Percentiles rank a stretch among this genome's conserved stretches.
Conservation (phyloP, 2,888 invertebrate genomes). For the Formica aserva region DNA sequence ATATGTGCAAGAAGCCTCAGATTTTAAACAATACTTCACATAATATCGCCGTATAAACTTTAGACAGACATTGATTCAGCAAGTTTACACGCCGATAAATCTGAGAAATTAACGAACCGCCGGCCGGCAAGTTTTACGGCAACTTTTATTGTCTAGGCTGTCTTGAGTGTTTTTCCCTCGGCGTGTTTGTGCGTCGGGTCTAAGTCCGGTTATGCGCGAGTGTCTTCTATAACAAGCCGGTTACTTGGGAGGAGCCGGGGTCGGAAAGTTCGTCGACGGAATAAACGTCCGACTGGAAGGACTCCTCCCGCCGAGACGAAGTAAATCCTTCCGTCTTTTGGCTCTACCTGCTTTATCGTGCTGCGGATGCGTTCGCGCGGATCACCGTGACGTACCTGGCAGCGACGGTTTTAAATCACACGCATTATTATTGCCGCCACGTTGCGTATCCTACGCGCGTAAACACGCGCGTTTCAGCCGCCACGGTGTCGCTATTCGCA, state of each 20-base stretch:
- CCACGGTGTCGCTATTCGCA: conserved; percentile 5
- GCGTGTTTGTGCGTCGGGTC: conserved; percentile 6
- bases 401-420: conserved; percentile 78
- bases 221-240: conserved; percentile 52
- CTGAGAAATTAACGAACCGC: conserved; percentile 71
- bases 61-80: conserved; percentile 67
- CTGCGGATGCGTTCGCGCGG: conserved; percentile 34
- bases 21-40: conserved; percentile 41
- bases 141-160: conserved; percentile 71
- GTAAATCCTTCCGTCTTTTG: conserved; percentile 63
- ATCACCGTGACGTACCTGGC: conserved; percentile 55
- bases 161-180: conserved; percentile 44
- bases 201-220: conserved; percentile 34
- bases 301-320: conserved; percentile 51
- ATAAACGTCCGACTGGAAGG: conserved; percentile 68
- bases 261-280: conserved; percentile 54
- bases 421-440: conserved; percentile 76
- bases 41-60: conserved; percentile 33
- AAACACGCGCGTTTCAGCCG: conserved; percentile 13
- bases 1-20: not conserved
- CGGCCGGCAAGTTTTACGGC: conserved; percentile 69
- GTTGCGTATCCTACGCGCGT: conserved; percentile 46
- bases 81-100: conserved; percentile 73
- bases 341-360: conserved; percentile 62
- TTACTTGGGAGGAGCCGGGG: conserved; percentile 56